Base-by-base conservation (phyloP, 2,888 invertebrate species). In the Dusona sp. region DNA sequence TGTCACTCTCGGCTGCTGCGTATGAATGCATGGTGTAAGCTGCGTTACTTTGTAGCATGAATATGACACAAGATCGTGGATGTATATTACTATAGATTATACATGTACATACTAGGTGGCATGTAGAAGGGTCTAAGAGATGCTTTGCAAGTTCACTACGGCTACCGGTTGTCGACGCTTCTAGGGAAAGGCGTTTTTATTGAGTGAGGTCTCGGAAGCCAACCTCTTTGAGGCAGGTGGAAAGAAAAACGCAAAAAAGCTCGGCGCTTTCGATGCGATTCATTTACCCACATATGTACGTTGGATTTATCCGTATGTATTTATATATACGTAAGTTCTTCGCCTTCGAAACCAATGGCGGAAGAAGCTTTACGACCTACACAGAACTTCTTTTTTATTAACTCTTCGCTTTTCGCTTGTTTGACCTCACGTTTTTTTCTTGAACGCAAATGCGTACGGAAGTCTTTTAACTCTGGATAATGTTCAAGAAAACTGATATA, bases 141-240 rank as follows among this genome's bases (percentile, higher is more conserved):
- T 74, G 68, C 61, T 82, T 79, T 42, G 51, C 29, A 82, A 68
- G 81, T 29, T 48, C 29, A 11, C 57, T 45, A 36, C 67, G 38
- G 6, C 25, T 78, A 79, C 45, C 68, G 64, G 22, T 79, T 54
- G 84, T 36, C 42, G 54, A 68, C 70, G 75, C 79, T 75, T 70
- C 51, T 64, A 79, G 85, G 72, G 29, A 77, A 65, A 48, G 48
- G 82, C 70, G 65, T 79, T 85, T 42, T 77, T 65, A 83, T 86
- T 83, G 83, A 86, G 57, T 67, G 65, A 72, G 57, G 36, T 79
- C 79, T 54, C 25, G 54, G 70, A 83, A 75, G 79, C 72, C 51
- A 78, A 67, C n/a, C 51, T 65, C 75, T 83, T 77, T 70, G 68
- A 57, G 45, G 78, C 25, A 54, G 29, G 36, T 42, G 42, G 42